These are phyloP conservation scores for Macaria notata DNA, from an alignment of 2,888 invertebrate genomes.

Conservation along the genomic window DNA sequence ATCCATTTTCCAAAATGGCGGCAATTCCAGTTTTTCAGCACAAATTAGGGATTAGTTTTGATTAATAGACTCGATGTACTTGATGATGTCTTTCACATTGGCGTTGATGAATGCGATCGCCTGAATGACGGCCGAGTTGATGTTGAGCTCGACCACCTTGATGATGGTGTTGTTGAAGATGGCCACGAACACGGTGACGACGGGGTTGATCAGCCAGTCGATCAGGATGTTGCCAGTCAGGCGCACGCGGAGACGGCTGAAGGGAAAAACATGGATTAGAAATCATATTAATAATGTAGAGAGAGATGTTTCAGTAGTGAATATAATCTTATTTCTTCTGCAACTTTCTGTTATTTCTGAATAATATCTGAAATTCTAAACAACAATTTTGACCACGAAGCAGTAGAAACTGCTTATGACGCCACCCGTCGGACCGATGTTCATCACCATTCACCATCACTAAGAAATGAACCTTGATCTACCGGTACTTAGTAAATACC, in stretches of 20 bases:
- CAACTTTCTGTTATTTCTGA: too few relatives aligned
- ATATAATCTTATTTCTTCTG: too few relatives aligned
- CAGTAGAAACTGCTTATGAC: constrained; percentile 66
- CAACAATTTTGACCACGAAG: constrained; percentile 48
- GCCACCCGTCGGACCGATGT: constrained; percentile 76
- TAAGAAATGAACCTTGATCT: constrained; percentile 27
- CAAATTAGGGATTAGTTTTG: too few relatives aligned
- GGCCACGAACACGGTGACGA: constrained; percentile 53
- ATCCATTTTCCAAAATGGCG: too few relatives aligned
- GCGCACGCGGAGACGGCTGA: constrained; percentile 71
- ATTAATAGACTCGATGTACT: constrained; percentile 29
- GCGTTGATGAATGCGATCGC: constrained; percentile 61
- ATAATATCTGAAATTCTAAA: too few relatives aligned
- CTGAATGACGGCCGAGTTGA: constrained; percentile 53
- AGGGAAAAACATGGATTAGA: constrained; percentile 27
- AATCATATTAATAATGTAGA: too few relatives aligned
- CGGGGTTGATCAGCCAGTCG: constrained; percentile 76
- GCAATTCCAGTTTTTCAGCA: too few relatives aligned
- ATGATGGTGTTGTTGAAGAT: constrained; percentile 75
- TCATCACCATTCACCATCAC: constrained; percentile 77
- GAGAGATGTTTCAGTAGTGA: too few relatives aligned
- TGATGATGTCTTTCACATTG: constrained; percentile 51
- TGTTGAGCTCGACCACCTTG: constrained; percentile 61
- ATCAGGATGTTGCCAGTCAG: constrained; percentile 72
- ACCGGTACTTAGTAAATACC: too few relatives aligned